Conservation (phyloP, 2,113 vertebrate species). For the Clarias macrocephalus region DNA sequence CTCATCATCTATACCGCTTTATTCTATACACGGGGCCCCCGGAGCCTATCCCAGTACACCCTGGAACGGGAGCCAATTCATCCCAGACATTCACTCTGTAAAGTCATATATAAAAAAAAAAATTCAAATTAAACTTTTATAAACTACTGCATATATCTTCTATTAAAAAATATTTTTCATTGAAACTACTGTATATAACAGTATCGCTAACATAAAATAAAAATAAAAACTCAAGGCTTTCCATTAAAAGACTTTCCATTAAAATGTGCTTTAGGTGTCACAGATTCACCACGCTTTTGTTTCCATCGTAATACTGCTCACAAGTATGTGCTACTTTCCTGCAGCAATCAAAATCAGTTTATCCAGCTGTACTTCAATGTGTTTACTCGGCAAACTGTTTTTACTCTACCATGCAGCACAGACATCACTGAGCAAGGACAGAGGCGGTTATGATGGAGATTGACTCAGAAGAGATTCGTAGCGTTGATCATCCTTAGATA, state of each 20-base stretch:
- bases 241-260: background rate
- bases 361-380: background rate
- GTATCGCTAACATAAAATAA: background rate
- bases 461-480: background rate
- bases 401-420: background rate
- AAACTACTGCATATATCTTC: too few relatives aligned
- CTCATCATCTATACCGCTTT: too few relatives aligned
- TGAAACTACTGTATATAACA: conserved; percentile 40
- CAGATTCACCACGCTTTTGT: background rate
- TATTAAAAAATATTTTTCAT: conserved; percentile 40
- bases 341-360: background rate
- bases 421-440: background rate
- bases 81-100: too few relatives aligned
- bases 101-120: too few relatives aligned
- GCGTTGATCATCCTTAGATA: background rate
- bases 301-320: background rate
- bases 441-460: background rate
- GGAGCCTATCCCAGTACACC: too few relatives aligned
- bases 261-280: background rate
- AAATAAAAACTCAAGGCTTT: background rate
- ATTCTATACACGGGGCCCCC: too few relatives aligned
- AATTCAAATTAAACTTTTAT: too few relatives aligned
- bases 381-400: background rate
- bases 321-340: background rate
- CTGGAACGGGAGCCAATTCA: too few relatives aligned